Percentiles rank a stretch among this genome's conserved stretches.
phyloP scores from a whole-genome alignment of 64 coral and sea anemone genomes.

The Pocillopora damicornis region DNA sequence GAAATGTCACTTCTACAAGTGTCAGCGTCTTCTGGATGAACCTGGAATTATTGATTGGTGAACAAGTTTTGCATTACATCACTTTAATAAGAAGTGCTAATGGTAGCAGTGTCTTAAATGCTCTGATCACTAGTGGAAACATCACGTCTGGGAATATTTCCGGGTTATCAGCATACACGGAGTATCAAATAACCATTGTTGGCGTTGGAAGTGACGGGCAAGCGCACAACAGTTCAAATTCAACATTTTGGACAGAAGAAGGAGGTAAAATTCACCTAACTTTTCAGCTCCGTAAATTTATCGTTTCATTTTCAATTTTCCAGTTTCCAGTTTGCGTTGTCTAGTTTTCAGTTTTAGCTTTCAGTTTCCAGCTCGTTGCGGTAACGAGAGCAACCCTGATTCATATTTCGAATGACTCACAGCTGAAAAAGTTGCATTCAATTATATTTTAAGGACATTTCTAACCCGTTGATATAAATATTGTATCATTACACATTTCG shows the following conservation, averaged over 20 bases:
- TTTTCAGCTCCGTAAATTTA: neutral
- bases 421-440: no score
- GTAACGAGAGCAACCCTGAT: no score
- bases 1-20: neutral
- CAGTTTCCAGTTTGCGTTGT: no score
- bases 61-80: neutral
- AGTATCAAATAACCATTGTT: neutral
- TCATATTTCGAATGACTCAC: no score
- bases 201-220: neutral
- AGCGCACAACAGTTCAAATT: neutral
- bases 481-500: no score
- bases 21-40: neutral
- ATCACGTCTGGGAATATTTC: neutral
- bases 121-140: neutral
- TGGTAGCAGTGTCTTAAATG: neutral
- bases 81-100: neutral
- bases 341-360: no score
- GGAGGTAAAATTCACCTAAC: neutral
- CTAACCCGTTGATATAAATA: no score
- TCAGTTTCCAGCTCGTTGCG: no score
- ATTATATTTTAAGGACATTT: no score
- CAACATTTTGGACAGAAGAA: constrained; percentile 1
- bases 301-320: no score
- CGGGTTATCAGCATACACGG: neutral
- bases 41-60: neutral